Evolutionary conservation across 2,888 invertebrate species (phyloP), one percentile per base, ranked within the genome.

Genomic region (Brachypterus glaber): DNA sequence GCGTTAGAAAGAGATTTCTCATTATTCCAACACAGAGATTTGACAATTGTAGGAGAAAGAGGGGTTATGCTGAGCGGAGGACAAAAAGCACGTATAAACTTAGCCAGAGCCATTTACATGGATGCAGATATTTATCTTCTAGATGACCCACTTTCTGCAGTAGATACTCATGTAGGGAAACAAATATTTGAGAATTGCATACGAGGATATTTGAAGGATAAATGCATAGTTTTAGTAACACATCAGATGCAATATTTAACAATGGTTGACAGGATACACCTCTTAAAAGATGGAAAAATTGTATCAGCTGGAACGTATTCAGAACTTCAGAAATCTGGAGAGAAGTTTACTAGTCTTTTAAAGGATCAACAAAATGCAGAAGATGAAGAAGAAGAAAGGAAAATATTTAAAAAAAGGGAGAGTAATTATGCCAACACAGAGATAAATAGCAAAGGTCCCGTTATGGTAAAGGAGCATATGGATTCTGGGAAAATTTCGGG

Each of bases 131-230:
- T 88, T 41, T 87, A 85, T 57, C 63, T 88, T 3, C 59, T 88
- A 44, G 87, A 88, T 52, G 87, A 88, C 59, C 86, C 87, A 1
- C 63, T 88, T 15, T 82, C 83, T 12, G 86, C 87, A 1, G 86
- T 87, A 3, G 87, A 88, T 55, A 73, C 82, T 0, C 77, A 79
- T 43, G 86, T 87, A 1, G 81, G 82, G 0, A 73, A 78, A 34
- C 79, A 79, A 54, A 64, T 88, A 29, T 86, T 83, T 57, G 77
- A 84, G 33, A 74, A 81, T 55, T 87, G 84, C 53, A 79, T 86
- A 44, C 72, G 70, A 44, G 73, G 70, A 0, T 73, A 72, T 50
- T 65, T 87, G 45, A 68, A 69, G 30, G 67, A 73, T 1, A 76
- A 76, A 53, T 80, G 82, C 1, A 68, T 80, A 24, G 72, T 88